These are phyloP conservation scores for Antheraea pernyi DNA, from an alignment of 1,140 invertebrate genomes.

Conservation along the genomic window DNA sequence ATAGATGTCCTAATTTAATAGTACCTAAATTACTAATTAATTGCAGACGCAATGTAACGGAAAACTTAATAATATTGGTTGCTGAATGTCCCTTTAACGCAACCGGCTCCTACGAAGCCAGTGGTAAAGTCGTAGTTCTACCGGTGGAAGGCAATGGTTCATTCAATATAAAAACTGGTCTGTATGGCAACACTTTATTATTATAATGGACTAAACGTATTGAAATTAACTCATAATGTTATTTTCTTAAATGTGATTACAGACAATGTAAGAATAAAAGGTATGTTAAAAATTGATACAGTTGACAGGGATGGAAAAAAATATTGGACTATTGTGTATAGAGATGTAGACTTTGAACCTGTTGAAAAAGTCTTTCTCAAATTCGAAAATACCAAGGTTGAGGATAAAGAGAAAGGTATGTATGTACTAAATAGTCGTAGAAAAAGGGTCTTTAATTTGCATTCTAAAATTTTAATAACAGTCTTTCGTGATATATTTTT, in stretches of 20 bases:
- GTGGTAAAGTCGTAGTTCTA: slow-evolving; percentile 31
- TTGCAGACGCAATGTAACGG: slow-evolving; percentile 14
- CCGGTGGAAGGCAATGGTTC: slow-evolving; percentile 35
- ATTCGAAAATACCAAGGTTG: slow-evolving; percentile 66
- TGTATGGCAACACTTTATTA: slow-evolving; percentile 6
- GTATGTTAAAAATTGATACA: no score
- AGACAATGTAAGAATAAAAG: slow-evolving; percentile 9
- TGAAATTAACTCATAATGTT: not conserved
- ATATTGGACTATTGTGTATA: no score
- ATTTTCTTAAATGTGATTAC: no score
- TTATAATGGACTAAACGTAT: no score
- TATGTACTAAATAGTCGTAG: not conserved
- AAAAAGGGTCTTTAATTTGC: no score
- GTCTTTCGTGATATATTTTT: no score
- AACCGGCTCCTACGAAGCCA: slow-evolving; percentile 21
- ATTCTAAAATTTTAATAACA: no score
- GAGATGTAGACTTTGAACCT: slow-evolving; percentile 20
- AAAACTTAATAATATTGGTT: slow-evolving; percentile 3
- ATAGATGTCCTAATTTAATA: no score
- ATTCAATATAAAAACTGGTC: slow-evolving; percentile 35
- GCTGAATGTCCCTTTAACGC: slow-evolving; percentile 19
- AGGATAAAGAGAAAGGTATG: slow-evolving; percentile 37
- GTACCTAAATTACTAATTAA: no score
- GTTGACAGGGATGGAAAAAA: no score
- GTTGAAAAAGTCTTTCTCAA: slow-evolving; percentile 34